Conservation (phyloP, 1,140 invertebrate genomes). For the Lucilia sericata region DNA sequence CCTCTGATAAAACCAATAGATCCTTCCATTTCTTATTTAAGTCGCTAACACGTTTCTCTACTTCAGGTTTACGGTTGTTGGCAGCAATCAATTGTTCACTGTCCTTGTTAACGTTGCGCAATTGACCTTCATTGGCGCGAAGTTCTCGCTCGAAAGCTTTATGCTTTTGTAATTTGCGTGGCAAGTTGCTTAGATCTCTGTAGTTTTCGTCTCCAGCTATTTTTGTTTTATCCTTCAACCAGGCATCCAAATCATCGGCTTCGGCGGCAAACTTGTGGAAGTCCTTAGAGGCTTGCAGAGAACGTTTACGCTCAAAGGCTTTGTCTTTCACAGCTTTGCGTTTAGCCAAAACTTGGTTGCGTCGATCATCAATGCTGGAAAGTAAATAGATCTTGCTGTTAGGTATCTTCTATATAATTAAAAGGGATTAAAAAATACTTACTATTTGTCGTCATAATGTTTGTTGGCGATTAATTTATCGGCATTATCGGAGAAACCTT, state of each 20-base stretch:
- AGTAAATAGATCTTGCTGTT: background rate
- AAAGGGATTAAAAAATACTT: conserved; percentile 62
- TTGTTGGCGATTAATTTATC: conserved; percentile 84
- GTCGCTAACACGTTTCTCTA: conserved; percentile 74
- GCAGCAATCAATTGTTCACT: conserved; percentile 79
- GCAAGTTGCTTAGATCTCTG: conserved; percentile 90
- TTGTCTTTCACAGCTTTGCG: conserved; percentile 80
- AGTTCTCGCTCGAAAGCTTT: conserved; percentile 97
- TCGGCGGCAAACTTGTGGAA: conserved; percentile 91
- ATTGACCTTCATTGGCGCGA: conserved; percentile 89
- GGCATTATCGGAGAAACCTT: conserved; percentile 87
- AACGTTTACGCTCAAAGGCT: conserved; percentile 78
- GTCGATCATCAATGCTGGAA: conserved; percentile 78
- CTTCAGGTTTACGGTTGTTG: conserved; percentile 78
- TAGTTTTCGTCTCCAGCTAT: conserved; percentile 94
- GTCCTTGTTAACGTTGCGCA: conserved; percentile 85
- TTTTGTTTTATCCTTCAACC: conserved; percentile 93
- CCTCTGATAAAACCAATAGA: conserved; percentile 77
- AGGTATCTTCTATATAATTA: background rate
- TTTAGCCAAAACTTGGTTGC: conserved; percentile 80
- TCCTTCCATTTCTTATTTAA: conserved; percentile 82
- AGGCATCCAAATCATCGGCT: conserved; percentile 86
- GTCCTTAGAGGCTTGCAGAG: conserved; percentile 81
- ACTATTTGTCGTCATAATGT: conserved; percentile 90
- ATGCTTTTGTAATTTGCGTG: conserved; percentile 95